Conservation (phyloP, 2,113 vertebrate species). For the mouse (Mus musculus) region GRCm39 chr12:45570001-45570500, state of each 20-base stretch:
- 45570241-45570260: not conserved
- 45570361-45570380: not conserved
- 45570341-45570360: not conserved
- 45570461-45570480: not conserved
- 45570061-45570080: not conserved
- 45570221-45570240: not conserved
- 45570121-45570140: not conserved
- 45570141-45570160: not conserved
- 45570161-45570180: not conserved
- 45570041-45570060: not conserved
- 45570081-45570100: not conserved
- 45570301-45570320: not conserved
- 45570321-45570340: not conserved
- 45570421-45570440: not conserved
- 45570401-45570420: not conserved
- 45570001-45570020: not conserved
- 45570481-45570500: not conserved
- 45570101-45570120: not conserved
- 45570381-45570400: not conserved
- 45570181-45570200: constrained; percentile 29
- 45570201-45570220: not conserved
- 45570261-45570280: not conserved
- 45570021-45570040: not conserved
- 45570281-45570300: not conserved
- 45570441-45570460: not conserved